phyloP scores from a whole-genome alignment of 2,797 vertebrate genomes.

The Champsocephalus esox region DNA sequence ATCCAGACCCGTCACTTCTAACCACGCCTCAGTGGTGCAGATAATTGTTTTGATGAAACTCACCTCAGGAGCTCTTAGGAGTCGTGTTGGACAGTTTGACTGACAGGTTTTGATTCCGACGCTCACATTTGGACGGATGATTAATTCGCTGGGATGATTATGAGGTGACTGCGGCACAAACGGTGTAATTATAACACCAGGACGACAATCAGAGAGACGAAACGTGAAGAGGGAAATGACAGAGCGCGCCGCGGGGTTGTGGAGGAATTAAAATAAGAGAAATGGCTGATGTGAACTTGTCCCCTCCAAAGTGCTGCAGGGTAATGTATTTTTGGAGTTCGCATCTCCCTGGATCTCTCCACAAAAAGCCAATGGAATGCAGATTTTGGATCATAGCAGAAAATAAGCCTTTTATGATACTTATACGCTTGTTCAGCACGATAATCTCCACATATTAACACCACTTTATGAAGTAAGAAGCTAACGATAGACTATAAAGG shows the following conservation, averaged over 20 bases:
- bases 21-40: neutral
- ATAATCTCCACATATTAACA: too few relatives aligned
- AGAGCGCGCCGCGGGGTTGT: neutral
- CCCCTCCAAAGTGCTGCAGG: neutral
- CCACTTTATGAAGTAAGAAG: too few relatives aligned
- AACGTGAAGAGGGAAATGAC: slow-evolving; percentile 18
- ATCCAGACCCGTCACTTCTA: too few relatives aligned
- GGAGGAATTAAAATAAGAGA: slow-evolving; percentile 5
- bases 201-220: slow-evolving; percentile 56
- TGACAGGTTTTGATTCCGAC: slow-evolving; percentile 46
- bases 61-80: slow-evolving; percentile 5
- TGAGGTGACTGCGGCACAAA: slow-evolving; percentile 26
- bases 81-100: slow-evolving; percentile 22
- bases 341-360: too few relatives aligned
- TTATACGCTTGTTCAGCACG: too few relatives aligned
- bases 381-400: too few relatives aligned
- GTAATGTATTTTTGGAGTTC: too few relatives aligned
- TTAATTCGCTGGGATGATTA: slow-evolving; percentile 63
- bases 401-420: too few relatives aligned
- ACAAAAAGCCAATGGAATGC: too few relatives aligned
- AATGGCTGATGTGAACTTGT: slow-evolving; percentile 4
- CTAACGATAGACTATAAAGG: too few relatives aligned
- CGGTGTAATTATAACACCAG: slow-evolving; percentile 61
- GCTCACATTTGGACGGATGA: slow-evolving; percentile 54
- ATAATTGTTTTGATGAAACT: slow-evolving; percentile 17